These are phyloP conservation scores for Clarias laeviceps DNA, from an alignment of 2,797 vertebrate species.

Conservation along the genomic window DNA sequence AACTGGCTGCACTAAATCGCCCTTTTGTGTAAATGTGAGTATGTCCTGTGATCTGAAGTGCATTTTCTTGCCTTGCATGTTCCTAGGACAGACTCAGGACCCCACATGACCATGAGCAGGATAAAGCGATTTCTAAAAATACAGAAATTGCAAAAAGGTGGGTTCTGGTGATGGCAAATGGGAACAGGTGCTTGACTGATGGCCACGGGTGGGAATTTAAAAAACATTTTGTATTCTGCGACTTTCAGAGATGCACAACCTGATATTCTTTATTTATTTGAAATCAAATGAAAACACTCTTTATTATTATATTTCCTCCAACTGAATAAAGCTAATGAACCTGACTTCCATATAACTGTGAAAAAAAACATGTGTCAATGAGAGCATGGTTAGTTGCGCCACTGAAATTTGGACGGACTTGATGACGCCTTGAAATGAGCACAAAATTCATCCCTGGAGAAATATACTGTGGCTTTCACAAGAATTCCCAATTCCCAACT, in stretches of 20 bases:
- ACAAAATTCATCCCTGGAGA: background rate
- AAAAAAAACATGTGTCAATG: background rate
- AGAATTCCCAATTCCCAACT: conserved; percentile 6
- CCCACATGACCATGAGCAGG: background rate
- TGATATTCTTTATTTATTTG: background rate
- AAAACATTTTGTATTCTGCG: background rate
- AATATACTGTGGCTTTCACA: background rate
- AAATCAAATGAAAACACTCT: background rate
- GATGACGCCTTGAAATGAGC: background rate
- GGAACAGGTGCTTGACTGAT: background rate
- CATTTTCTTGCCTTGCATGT: background rate
- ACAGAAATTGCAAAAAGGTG: background rate
- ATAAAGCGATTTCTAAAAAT: background rate
- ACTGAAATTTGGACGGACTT: background rate
- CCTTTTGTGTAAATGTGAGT: background rate
- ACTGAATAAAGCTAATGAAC: background rate
- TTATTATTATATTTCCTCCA: background rate
- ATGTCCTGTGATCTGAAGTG: background rate
- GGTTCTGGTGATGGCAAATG: background rate
- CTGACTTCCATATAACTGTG: background rate
- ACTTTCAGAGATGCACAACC: background rate
- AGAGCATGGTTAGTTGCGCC: background rate
- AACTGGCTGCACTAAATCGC: background rate
- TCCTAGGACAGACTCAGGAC: background rate
- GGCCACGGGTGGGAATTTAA: background rate